A percentile compares a stretch with the other conserved stretches of the same genome.
These are phyloP conservation scores for Petrolisthes cinctipes DNA, from an alignment of 2,888 invertebrate species.

Conservation along the genomic window DNA sequence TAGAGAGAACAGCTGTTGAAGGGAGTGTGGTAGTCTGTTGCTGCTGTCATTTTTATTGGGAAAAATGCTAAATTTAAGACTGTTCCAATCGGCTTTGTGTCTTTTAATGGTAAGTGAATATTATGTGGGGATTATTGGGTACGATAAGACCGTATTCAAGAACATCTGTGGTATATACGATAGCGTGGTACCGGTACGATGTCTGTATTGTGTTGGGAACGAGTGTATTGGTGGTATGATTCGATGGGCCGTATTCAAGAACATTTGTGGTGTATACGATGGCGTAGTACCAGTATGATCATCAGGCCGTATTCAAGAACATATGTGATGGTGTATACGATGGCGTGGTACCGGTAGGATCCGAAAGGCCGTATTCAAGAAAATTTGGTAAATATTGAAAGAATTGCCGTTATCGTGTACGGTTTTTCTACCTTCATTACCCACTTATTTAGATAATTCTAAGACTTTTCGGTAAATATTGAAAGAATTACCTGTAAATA, in stretches of 20 bases:
- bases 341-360: too few species aligned
- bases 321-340: too few species aligned
- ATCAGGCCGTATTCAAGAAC: too few species aligned
- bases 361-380: too few species aligned
- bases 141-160: not conserved
- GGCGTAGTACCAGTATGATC: too few species aligned
- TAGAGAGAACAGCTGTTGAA: conserved; percentile 42
- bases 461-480: too few species aligned
- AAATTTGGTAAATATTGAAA: too few species aligned
- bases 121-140: not conserved
- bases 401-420: too few species aligned
- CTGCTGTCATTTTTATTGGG: not conserved
- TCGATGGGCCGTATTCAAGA: not conserved
- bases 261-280: not conserved
- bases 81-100: conserved; percentile 15
- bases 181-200: not conserved
- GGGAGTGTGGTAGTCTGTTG: not conserved
- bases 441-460: too few species aligned
- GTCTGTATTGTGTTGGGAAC: not conserved
- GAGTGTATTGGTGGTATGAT: not conserved
- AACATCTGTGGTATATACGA: too few species aligned
- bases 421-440: too few species aligned
- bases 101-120: conserved; percentile 25
- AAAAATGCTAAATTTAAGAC: conserved; percentile 30
- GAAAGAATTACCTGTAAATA: too few species aligned